Evolutionary conservation across 2,113 vertebrate genomes (phyloP), one percentile per base, ranked within the genome.

Genomic region (Dunckerocampus dactyliophorus): DNA sequence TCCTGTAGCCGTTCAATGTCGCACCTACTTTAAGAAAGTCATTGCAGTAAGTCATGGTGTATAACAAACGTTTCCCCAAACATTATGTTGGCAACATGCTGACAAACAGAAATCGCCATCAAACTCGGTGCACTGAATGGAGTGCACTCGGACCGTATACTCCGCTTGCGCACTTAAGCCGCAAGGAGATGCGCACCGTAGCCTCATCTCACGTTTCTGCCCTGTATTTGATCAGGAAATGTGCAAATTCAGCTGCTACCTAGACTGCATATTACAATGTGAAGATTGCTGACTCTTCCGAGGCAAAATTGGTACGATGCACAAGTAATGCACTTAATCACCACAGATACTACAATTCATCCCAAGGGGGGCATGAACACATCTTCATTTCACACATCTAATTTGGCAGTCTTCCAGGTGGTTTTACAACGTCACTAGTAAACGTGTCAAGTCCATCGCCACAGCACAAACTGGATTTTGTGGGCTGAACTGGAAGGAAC

Each of bases 361-460:
- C 13, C 20, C 42, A 22, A 46, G 14, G 21, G 19, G 15, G 20
- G 15, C 39, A 7, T 58, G 16, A 49, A 49, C 20, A 12, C 20
- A 13, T 24, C 42, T 45, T 58, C 14, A 58, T 43, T 59, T 47
- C 9, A 11, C 54, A 15, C 10, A 56, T 56, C 54, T 15, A 59
- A 47, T 47, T 47, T 22, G 39, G 16, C 37, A 15, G 12, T 45
- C 13, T 8, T 46, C 39, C 39, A 52, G 14, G n/a, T n/a, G 12
- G 19, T 56, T 20, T 43, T 56, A 42, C 16, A 14, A 42, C 6
- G 34, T 56, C 13, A 39, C 24, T 39, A 17, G 51, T 53, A 53
- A 53, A 53, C 34, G 51, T 53, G 51, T 53, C 51, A 53, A 53
- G 34, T 31, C 7, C 15, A 10, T 15, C 10, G 51, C 15, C 1